Evolutionary conservation across 64 coral and sea anemone species (phyloP).

Genomic region (Hydrozoanthus tunicans): DNA sequence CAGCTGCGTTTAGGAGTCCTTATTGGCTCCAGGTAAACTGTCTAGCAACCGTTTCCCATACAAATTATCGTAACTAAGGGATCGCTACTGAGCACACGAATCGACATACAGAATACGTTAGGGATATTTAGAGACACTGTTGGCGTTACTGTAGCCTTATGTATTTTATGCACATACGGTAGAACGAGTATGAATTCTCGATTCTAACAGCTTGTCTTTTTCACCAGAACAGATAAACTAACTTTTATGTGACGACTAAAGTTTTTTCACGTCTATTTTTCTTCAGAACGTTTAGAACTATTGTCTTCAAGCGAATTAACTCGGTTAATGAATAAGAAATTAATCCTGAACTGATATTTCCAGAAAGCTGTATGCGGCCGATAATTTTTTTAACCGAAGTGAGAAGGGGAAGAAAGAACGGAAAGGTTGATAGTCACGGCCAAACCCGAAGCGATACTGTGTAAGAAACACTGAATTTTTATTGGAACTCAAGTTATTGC

Average conservation of each 20-base stretch:
- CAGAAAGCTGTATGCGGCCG: too few relatives aligned
- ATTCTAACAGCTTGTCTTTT: background rate
- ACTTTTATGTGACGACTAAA: background rate
- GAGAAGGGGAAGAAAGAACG: too few relatives aligned
- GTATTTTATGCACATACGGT: background rate
- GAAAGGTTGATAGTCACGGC: too few relatives aligned
- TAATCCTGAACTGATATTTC: too few relatives aligned
- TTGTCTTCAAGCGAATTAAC: background rate
- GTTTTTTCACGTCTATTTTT: background rate
- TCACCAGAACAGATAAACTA: background rate
- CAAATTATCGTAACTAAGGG: background rate
- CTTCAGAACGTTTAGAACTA: background rate
- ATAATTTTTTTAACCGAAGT: too few relatives aligned
- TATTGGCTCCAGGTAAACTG: background rate
- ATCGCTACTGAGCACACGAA: background rate
- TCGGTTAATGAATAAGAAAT: background rate
- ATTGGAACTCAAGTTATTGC: too few relatives aligned
- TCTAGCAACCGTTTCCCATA: background rate
- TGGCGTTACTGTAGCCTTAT: background rate
- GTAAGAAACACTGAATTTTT: too few relatives aligned
- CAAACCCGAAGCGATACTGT: too few relatives aligned
- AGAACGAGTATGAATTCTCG: background rate
- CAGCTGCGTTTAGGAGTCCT: background rate
- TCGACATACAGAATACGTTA: background rate
- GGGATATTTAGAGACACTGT: background rate